These are phyloP conservation scores for Sphaeramia orbicularis DNA, from an alignment of 2,797 vertebrate genomes.

Conservation along the genomic window DNA sequence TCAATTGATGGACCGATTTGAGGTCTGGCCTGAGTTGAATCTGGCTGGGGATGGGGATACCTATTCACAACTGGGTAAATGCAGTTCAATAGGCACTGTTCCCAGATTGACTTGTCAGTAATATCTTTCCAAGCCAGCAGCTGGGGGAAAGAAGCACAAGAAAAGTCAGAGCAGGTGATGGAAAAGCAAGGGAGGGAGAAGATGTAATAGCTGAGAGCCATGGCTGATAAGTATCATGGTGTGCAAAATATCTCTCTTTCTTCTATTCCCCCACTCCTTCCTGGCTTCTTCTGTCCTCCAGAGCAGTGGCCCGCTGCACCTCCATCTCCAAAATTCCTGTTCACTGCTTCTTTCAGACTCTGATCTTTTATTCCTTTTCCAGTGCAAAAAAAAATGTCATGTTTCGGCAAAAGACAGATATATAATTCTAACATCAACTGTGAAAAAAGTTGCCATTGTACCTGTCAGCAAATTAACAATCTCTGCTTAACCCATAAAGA, in stretches of 20 bases:
- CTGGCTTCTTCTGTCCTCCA: constrained; percentile 37
- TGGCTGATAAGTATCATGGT: constrained; percentile 56
- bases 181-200: constrained; percentile 25
- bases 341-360: constrained; percentile 20
- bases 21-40: constrained; percentile 66
- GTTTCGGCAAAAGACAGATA: too few relatives aligned
- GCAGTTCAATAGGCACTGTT: constrained; percentile 70
- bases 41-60: constrained; percentile 60
- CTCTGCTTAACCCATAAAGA: too few relatives aligned
- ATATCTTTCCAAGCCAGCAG: constrained; percentile 61
- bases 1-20: constrained; percentile 72
- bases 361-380: not conserved
- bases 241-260: constrained; percentile 52
- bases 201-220: constrained; percentile 39
- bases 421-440: too few relatives aligned
- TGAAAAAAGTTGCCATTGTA: too few relatives aligned
- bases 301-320: constrained; percentile 27
- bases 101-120: constrained; percentile 71
- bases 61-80: constrained; percentile 72
- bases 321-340: constrained; percentile 39
- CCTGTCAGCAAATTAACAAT: too few relatives aligned
- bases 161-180: constrained; percentile 52
- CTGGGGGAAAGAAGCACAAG: constrained; percentile 31
- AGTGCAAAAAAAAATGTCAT: too few relatives aligned
- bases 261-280: constrained; percentile 21